A percentile compares a stretch with the other conserved stretches of the same genome.
Evolutionary conservation across 1,140 invertebrate species (phyloP).

Genomic region (Aphidius ervi): DNA sequence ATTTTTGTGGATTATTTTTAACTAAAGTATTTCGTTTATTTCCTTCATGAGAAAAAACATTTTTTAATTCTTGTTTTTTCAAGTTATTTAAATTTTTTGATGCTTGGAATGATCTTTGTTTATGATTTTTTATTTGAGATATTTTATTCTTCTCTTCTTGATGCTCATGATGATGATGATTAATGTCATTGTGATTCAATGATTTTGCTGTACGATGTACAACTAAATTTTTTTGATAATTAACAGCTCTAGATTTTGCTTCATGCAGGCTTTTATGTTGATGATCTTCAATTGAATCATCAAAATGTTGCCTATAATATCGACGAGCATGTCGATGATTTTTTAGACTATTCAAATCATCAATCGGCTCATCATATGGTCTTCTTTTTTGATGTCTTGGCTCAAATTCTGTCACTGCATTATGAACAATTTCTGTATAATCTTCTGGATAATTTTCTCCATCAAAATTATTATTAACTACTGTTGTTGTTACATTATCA

Average conservation of each 20-base stretch:
- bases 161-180: not conserved
- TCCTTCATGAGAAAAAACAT: too few relatives aligned
- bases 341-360: not conserved
- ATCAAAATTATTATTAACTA: not conserved
- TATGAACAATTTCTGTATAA: slow-evolving; percentile 11
- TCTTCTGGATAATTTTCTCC: not conserved
- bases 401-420: slow-evolving; percentile 2
- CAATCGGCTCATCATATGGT: not conserved
- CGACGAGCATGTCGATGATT: not conserved
- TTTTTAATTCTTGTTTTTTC: too few relatives aligned
- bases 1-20: slow-evolving; percentile 12
- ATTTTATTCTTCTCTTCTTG: not conserved
- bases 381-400: not conserved
- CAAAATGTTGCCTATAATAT: not conserved
- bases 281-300: not conserved
- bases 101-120: too few relatives aligned
- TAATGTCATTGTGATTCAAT: not conserved
- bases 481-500: slow-evolving; percentile 3
- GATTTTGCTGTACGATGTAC: too few relatives aligned
- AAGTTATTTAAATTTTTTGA: too few relatives aligned
- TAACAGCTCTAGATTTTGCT: not conserved
- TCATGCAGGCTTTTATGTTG: not conserved
- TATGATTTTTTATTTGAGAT: too few relatives aligned
- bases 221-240: too few relatives aligned
- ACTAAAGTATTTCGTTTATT: not conserved